Base-by-base conservation (phyloP, 2,797 vertebrate genomes). In the Hippocampus kuda region DNA sequence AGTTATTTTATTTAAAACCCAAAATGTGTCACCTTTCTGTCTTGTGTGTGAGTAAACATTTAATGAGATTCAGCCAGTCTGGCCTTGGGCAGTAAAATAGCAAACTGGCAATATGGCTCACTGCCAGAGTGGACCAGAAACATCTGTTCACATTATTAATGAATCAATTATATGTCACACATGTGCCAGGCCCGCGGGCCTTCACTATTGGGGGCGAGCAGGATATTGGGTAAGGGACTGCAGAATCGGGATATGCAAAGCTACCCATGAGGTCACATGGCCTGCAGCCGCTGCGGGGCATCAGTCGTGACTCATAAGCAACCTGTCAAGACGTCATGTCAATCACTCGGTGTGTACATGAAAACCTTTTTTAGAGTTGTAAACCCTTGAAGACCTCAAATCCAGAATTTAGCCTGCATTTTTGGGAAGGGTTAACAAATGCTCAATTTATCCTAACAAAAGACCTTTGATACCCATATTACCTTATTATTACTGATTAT, bases 81-180 rank as follows among this genome's bases (percentile, higher is more conserved):
- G 71, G 73, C 68, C 68, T 70, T 64, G 26, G 75, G 76, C 76
- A 72, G 68, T 76, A 53, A 77, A 85, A 72, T 48, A 70, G 61
- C 71, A 41, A 60, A 79, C 80, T 65, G 69, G 75, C 72, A 48
- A 84, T 70, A 54, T 85, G 78, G 81, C 81, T 62, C 5, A 53
- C 70, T 26, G 79, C 85, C 88, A 82, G 69, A 62, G 77, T 71
- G 72, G 78, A 86, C 85, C 81, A 75, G 75, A 81, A 90, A 90
- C 89, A 91, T 89, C 90, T 90, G 88, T 76, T 89, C 87, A 74
- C 81, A 87, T 90, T 89, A 90, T 89, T 89, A 88, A 90, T 88
- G 86, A 91, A 89, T 90, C 85, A 89, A 85, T 90, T 90, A 88
- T 82, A 83, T 84, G 86, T 85, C 85, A 83, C 90, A 87, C 82